These are phyloP conservation scores for Marasmarcha lunaedactyla DNA, from an alignment of 2,888 invertebrate genomes.

Conservation along the genomic window DNA sequence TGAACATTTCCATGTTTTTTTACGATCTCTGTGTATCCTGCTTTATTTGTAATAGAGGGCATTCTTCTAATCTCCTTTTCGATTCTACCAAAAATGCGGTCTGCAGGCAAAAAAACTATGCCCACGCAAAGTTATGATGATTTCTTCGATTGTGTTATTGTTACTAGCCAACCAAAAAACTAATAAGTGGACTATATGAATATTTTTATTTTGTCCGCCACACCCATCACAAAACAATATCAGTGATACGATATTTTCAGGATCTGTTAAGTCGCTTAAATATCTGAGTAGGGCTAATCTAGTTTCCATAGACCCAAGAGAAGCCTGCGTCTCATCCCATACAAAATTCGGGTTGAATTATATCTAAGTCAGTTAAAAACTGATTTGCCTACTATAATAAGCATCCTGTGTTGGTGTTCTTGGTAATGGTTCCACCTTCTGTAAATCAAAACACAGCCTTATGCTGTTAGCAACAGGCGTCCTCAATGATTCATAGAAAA, in stretches of 20 bases:
- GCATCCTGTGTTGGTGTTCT: slow-evolving; percentile 3
- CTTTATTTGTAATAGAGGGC: background rate
- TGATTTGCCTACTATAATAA: slow-evolving; percentile 3
- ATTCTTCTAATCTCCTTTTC: background rate
- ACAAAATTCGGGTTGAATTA: too few relatives aligned
- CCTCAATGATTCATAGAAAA: background rate
- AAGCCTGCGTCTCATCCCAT: background rate
- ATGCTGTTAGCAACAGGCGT: background rate
- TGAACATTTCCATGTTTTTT: background rate
- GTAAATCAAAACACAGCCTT: slow-evolving; percentile 1
- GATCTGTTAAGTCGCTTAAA: too few relatives aligned
- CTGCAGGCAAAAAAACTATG: slow-evolving; percentile 2
- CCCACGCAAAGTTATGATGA: background rate
- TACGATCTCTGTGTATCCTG: background rate
- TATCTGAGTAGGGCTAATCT: background rate
- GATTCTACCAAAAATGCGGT: background rate
- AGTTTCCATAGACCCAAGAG: background rate
- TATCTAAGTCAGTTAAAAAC: slow-evolving; percentile 1
- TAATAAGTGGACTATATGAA: background rate
- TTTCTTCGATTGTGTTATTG: background rate
- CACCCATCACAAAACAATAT: background rate
- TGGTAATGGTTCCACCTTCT: slow-evolving; percentile 1
- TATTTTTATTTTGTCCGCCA: background rate
- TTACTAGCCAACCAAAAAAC: background rate
- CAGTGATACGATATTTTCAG: too few relatives aligned